Base-by-base conservation (phyloP, 2,888 invertebrate genomes). In the Epinotia ramella region DNA sequence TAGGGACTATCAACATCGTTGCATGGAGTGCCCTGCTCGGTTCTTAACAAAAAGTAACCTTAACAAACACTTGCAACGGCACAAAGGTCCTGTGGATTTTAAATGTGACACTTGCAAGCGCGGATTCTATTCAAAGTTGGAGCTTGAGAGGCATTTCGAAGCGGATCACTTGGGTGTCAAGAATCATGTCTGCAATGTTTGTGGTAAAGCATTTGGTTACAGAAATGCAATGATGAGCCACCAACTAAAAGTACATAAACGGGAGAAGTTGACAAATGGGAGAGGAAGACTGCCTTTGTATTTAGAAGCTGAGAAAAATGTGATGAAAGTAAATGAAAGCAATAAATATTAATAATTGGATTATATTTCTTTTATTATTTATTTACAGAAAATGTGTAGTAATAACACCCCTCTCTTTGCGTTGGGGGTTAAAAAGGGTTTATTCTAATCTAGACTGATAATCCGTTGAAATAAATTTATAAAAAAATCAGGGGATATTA, bases 11-110 rank as follows among this genome's bases (percentile, higher is more conserved):
- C 81, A 83, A 57, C 87, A 88, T 60, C 82, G 84, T 73, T 88
- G 87, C 79, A 78, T 82, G 18, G 82, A 81, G 64, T 87, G 88
- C 70, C 79, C 84, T 2, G 84, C 86, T 46, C 76, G 75, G 12
- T 88, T 87, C 64, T 79, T 84, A 40, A 87, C 85, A 12, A 88
- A 87, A 68, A 88, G 87, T 77, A 88, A 88, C 74, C 77, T 88
- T 3, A 80, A 82, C n/a, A 82, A 79, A 73, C 87, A 82, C 74
- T 76, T 84, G 59, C 77, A 77, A 77, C 80, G 81, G 64, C 84
- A 83, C 71, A 80, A 77, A 57, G 81, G 13, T 44, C 77, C 60
- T 24, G 65, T 75, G 12, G 65, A 77, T 24, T 78, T 73, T 53
- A 73, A 78, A 28, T 79, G 79, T 71, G 79, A 79, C 4, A 73